Conservation (phyloP, 1,140 invertebrate species). For the Planococcus citri region DNA sequence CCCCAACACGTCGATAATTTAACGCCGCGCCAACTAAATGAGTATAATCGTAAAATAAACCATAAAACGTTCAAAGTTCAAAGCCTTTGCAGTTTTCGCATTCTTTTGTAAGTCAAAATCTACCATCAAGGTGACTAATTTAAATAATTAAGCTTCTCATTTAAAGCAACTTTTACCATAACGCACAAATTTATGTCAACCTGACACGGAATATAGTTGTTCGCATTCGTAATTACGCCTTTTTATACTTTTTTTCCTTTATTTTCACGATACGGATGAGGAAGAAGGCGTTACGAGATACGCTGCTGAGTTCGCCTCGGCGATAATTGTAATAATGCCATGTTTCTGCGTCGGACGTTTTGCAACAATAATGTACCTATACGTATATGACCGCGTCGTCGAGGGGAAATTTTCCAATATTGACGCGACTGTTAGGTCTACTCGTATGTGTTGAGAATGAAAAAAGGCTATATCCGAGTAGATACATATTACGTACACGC, state of each 20-base stretch:
- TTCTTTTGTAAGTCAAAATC: neutral
- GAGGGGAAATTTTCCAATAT: no score
- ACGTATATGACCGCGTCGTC: no score
- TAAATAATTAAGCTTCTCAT: neutral
- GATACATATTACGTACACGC: no score
- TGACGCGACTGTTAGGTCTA: no score
- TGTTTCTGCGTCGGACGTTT: no score
- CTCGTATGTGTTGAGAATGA: no score
- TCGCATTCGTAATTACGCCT: neutral
- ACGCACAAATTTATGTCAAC: slow-evolving; percentile 2
- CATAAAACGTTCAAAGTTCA: neutral
- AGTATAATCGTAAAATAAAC: neutral
- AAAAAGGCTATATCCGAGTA: no score
- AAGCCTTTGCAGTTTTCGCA: neutral
- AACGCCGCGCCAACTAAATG: neutral
- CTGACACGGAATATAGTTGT: neutral
- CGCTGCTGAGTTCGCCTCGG: neutral
- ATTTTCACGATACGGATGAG: neutral
- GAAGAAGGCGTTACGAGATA: neutral
- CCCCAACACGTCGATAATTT: neutral
- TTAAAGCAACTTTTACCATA: neutral
- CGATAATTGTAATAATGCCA: no score
- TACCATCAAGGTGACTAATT: neutral
- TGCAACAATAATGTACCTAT: no score
- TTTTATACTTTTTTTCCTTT: neutral